Evolutionary conservation across 2,888 invertebrate genomes (phyloP), one percentile per base, ranked within the genome.

Genomic region (Hirtodrosophila histrioides): DNA sequence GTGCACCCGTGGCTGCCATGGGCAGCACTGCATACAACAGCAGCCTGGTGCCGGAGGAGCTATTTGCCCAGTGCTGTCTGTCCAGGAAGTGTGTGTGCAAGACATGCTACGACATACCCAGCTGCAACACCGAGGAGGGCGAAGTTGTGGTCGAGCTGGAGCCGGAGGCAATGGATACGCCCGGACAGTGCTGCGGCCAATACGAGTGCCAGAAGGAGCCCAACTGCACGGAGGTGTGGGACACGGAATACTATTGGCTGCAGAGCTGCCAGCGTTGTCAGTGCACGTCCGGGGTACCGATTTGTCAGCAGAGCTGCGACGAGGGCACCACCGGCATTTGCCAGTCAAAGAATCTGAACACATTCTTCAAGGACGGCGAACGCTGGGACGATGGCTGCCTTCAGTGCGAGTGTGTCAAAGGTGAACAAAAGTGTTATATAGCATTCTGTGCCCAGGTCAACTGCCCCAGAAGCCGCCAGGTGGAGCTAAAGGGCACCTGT

Each of bases 141-240:
- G 77, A 90, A 41, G 89, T 91, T 1, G 82, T 90, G 4, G 78
- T 90, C 4, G 91, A 91, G 60, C 64, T 88, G 31, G 39, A 69
- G 53, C 83, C 86, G 8, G 90, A 91, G 65, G 75, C 86, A 0
- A 88, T 82, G 75, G 82, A 89, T 27, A 86, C 80, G 23, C 92
- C 92, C 2, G 91, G 91, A 3, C 92, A 92, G 65, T 93, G 93
- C 70, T 92, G 93, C 64, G 93, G 93, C n/a, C 90, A 92, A 10
- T 92, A 92, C 75, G 91, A 92, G 37, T 91, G 92, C 62, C 92
- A 92, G 66, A 86, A 89, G 1, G 90, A 92, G 37, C 91, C 92
- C 0, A 88, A 91, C 50, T 91, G 91, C 62, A 85, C 85, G 0
- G 86, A 86, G 33, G 82, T 76, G 3, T 57, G 69, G 11, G 73